These are phyloP conservation scores for Sander lucioperca DNA, from an alignment of 2,113 vertebrate genomes.

Conservation along the genomic window DNA sequence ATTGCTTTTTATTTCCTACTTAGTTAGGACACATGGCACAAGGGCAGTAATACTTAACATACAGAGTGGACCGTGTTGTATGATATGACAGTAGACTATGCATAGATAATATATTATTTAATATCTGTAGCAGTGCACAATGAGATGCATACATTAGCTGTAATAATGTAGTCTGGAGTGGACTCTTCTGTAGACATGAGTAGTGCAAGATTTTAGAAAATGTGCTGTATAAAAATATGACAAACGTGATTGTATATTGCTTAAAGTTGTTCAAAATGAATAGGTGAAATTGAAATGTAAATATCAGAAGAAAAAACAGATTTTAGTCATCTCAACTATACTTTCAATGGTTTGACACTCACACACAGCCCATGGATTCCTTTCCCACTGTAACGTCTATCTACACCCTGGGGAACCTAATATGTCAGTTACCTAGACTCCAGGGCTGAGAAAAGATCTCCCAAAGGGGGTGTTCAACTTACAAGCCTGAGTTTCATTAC, in stretches of 20 bases:
- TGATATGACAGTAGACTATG: not conserved
- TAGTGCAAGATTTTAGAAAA: too few relatives aligned
- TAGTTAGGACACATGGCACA: not conserved
- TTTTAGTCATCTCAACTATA: not conserved
- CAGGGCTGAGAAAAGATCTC: slow-evolving; percentile 26
- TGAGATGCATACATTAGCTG: not conserved
- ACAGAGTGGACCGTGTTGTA: not conserved
- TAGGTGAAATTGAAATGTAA: not conserved
- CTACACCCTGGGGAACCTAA: slow-evolving; percentile 28
- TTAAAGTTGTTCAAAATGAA: not conserved
- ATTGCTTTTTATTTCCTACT: not conserved
- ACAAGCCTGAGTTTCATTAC: slow-evolving; percentile 46
- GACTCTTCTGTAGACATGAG: too few relatives aligned
- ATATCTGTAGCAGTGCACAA: not conserved
- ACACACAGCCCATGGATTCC: not conserved
- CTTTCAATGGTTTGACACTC: not conserved
- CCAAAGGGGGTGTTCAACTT: slow-evolving; percentile 32
- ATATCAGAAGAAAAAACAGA: not conserved
- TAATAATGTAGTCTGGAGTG: not conserved
- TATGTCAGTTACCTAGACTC: slow-evolving; percentile 41
- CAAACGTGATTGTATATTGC: not conserved
- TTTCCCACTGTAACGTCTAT: not conserved
- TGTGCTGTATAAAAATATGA: not conserved
- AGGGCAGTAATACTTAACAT: not conserved
- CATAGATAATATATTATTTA: not conserved